Evolutionary conservation across 2,113 vertebrate species (phyloP).

Genomic region (Typhlomys cinereus): DNA sequence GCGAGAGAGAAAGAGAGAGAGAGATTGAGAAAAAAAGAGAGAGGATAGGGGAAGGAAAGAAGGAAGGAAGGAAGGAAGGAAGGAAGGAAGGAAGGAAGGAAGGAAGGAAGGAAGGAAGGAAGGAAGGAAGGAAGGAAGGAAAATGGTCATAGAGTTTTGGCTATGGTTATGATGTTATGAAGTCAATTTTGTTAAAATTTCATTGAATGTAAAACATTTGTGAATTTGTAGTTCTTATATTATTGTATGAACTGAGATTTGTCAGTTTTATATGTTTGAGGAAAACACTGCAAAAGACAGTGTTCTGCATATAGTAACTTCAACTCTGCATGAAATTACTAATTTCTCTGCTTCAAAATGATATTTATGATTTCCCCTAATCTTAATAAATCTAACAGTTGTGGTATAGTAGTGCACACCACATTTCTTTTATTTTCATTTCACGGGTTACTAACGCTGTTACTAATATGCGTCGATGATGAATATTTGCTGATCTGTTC

Average conservation of each 20-base stretch:
- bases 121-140: neutral
- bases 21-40: no score
- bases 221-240: neutral
- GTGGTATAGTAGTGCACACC: neutral
- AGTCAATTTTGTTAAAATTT: neutral
- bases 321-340: neutral
- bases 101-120: fast-evolving
- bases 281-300: neutral
- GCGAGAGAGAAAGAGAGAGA: neutral
- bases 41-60: fast-evolving
- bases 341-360: neutral
- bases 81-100: neutral
- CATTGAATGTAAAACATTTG: neutral
- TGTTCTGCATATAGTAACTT: neutral
- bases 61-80: neutral
- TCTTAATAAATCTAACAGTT: neutral
- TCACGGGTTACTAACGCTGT: neutral
- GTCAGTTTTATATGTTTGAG: neutral
- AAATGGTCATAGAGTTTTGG: neutral
- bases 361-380: neutral
- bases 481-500: neutral
- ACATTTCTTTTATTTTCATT: neutral
- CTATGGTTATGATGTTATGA: neutral
- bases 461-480: neutral
- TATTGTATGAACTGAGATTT: neutral